Conservation (phyloP, 2,113 vertebrate genomes). For the Saguinus imperator region DNA sequence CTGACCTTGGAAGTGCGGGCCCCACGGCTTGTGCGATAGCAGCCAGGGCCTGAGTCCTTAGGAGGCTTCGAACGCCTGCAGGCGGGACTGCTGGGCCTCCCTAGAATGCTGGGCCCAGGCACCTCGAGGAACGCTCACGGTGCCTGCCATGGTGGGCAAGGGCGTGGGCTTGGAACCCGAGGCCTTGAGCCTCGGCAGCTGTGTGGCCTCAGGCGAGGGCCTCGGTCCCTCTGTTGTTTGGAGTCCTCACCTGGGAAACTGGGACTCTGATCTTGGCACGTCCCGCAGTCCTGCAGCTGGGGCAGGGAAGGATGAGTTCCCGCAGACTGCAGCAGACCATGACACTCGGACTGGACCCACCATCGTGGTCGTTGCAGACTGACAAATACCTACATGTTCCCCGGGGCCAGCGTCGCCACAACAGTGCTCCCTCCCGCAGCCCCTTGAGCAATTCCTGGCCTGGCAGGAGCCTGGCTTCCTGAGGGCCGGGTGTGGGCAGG, state of each 20-base stretch:
- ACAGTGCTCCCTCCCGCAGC: neutral
- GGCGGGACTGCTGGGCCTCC: neutral
- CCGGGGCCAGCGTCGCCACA: neutral
- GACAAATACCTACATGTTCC: neutral
- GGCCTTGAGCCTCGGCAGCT: fast-evolving
- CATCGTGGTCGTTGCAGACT: neutral
- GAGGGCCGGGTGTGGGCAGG: neutral
- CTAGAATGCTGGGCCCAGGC: no score
- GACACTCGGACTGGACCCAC: no score
- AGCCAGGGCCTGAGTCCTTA: neutral
- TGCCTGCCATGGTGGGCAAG: neutral
- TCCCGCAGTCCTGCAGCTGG: neutral
- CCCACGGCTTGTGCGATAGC: neutral
- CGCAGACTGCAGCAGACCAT: neutral
- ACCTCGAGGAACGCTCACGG: neutral
- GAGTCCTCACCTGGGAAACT: neutral
- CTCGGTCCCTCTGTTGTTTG: neutral
- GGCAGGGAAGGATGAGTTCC: neutral
- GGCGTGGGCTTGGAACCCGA: neutral
- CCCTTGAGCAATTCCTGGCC: neutral
- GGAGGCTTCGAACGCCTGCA: neutral
- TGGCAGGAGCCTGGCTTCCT: no score
- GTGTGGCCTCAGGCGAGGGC: neutral
- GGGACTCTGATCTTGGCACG: neutral
- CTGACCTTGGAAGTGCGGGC: neutral